Evolutionary conservation across 2,888 invertebrate species (phyloP), one percentile per base, ranked within the genome.

Genomic region (Cheiracanthium punctorium): DNA sequence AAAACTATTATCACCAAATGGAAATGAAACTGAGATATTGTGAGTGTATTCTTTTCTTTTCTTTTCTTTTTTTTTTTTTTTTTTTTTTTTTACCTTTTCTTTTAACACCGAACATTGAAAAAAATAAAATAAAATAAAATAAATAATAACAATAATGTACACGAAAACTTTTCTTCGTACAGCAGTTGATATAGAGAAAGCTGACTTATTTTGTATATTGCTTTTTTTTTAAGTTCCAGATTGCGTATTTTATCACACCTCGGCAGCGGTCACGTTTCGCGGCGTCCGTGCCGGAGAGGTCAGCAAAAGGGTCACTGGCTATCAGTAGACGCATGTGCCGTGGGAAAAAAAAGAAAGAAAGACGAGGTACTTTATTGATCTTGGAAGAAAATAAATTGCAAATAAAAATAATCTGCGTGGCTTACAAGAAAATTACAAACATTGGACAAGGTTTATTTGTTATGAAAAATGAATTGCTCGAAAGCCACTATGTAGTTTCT

Each of bases 201-300:
- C 58, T 10, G 24, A 48, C 58, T 58, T 58, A 17, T 48, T 17
- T 48, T 58, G 20, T 24, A 5, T 24, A 17, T 24, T 12, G 24
- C 24, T 24, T 58, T 24, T 58, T 58, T 58, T 58, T 58, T 24
- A 58, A 58, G 58, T 58, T 58, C 5, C 24, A 58, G 58, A 58
- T 58, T 58, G 58, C 58, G 58, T 58, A 58, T 58, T 58, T 58
- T 58, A 58, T 58, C 58, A 58, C 58, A 58, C 58, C 58, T 58
- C 58, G 12, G 58, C 58, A 7, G 58, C 58, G 58, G 58, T 58
- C 58, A 58, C 58, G 58, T 24, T 58, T 24, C 24, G 4, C 58
- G 24, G 58, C 58, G 58, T 58, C 58, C 58, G 58, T 58, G 58
- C 58, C 4, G 5, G 7, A 17, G 58, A 58, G 58, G 58, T 58